Conservation (phyloP, 2,113 vertebrate species). For the Crocuta crocuta region DNA sequence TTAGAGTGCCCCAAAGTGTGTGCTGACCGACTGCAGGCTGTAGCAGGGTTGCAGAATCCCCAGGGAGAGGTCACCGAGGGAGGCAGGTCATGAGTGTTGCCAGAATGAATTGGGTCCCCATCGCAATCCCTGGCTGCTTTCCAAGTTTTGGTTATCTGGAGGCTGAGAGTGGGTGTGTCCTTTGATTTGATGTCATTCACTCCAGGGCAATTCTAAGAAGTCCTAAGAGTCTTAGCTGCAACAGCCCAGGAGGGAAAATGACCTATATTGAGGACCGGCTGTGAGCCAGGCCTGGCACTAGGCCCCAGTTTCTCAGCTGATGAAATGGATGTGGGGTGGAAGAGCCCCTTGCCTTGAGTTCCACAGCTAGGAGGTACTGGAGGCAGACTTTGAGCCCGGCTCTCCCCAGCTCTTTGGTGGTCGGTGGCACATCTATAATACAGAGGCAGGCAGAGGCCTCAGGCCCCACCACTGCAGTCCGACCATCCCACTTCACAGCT, state of each 20-base stretch:
- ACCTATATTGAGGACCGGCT: not conserved
- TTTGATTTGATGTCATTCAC: conserved; percentile 50
- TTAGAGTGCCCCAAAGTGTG: conserved; percentile 40
- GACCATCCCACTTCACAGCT: not conserved
- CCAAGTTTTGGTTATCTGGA: conserved; percentile 19
- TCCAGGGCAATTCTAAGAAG: not conserved
- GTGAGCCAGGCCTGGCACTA: not conserved
- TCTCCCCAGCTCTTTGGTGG: not conserved
- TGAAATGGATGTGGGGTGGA: not conserved
- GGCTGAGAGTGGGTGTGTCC: not conserved
- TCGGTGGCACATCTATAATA: not conserved
- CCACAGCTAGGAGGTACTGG: not conserved
- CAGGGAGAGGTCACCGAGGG: conserved; percentile 3
- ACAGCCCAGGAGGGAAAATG: not conserved
- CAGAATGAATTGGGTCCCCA: conserved; percentile 47
- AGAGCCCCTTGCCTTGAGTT: not conserved
- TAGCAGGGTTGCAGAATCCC: not conserved
- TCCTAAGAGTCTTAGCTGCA: not conserved
- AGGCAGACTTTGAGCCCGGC: not conserved
- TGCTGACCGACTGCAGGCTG: conserved; percentile 42
- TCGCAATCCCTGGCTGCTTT: not conserved
- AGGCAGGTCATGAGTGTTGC: conserved; percentile 20
- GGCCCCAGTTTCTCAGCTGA: not conserved
- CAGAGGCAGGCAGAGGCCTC: not conserved
- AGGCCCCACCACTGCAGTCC: not conserved